A percentile compares a stretch with the other conserved stretches of the same genome.
These are phyloP conservation scores for Styela plicata DNA, from an alignment of 23 tunicate genomes.

Conservation along the genomic window DNA sequence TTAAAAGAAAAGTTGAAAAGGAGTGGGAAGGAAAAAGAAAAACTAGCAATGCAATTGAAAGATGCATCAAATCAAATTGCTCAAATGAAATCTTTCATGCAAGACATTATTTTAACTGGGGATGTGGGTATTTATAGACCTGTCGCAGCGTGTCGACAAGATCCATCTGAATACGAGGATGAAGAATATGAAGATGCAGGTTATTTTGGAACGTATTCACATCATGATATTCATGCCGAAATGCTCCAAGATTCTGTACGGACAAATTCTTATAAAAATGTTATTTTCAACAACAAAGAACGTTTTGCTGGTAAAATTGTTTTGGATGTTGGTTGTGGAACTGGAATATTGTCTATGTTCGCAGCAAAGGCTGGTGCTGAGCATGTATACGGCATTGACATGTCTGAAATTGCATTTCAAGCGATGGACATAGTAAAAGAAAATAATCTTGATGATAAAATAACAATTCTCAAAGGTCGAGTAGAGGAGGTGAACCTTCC, in stretches of 20 bases:
- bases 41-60: slow-evolving; percentile 21
- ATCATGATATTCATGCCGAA: slow-evolving; percentile 96
- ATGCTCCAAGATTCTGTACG: slow-evolving; percentile 92
- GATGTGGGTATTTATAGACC: slow-evolving; percentile 70
- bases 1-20: neutral
- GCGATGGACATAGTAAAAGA: slow-evolving; percentile 84
- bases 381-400: slow-evolving; percentile 93
- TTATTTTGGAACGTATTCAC: slow-evolving; percentile 81
- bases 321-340: slow-evolving; percentile 98
- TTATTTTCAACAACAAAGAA: slow-evolving; percentile 58
- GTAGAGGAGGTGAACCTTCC: slow-evolving; percentile 77
- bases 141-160: slow-evolving; percentile 78
- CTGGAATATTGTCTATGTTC: slow-evolving; percentile 96
- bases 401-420: slow-evolving; percentile 93
- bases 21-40: slow-evolving; percentile 23
- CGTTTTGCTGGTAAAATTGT: slow-evolving; percentile 72
- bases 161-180: slow-evolving; percentile 30
- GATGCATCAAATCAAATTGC: slow-evolving; percentile 43
- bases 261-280: slow-evolving; percentile 78
- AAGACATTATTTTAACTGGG: slow-evolving; percentile 61
- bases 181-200: slow-evolving; percentile 96
- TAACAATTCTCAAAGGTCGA: slow-evolving; percentile 73
- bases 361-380: slow-evolving; percentile 93
- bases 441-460: slow-evolving; percentile 72
- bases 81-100: slow-evolving; percentile 82